These are phyloP conservation scores for Barypeithes pellucidus DNA, from an alignment of 2,888 invertebrate genomes.

Conservation along the genomic window DNA sequence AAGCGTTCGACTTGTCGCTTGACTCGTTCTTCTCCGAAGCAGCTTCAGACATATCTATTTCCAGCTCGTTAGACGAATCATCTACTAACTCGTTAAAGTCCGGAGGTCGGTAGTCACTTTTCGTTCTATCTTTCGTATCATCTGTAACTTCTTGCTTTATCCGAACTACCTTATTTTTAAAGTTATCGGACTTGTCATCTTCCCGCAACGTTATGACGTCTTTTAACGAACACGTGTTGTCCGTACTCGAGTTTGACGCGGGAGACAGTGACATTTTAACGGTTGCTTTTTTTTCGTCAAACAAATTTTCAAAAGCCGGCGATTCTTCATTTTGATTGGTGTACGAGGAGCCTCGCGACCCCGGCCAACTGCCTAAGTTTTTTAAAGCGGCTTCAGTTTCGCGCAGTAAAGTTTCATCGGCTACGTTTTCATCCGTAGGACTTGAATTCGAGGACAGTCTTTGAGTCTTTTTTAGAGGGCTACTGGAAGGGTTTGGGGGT, in stretches of 20 bases:
- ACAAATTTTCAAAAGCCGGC: conserved; percentile 87
- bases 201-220: conserved; percentile 75
- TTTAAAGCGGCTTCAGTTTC: conserved; percentile 92
- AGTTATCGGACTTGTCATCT: conserved; percentile 58
- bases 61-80: conserved; percentile 84
- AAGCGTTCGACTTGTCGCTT: conserved; percentile 71
- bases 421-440: conserved; percentile 68
- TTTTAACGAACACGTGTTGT: conserved; percentile 78
- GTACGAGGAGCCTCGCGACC: conserved; percentile 78
- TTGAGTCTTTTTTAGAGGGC: conserved; percentile 69
- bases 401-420: conserved; percentile 87
- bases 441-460: conserved; percentile 68
- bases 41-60: conserved; percentile 85
- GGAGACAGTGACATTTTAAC: conserved; percentile 79
- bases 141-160: conserved; percentile 63
- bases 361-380: conserved; percentile 89
- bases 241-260: conserved; percentile 74
- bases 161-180: conserved; percentile 59
- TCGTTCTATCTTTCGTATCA: conserved; percentile 55
- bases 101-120: conserved; percentile 78
- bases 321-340: conserved; percentile 83
- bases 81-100: conserved; percentile 86
- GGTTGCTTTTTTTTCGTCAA: conserved; percentile 85
- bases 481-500: conserved; percentile 59
- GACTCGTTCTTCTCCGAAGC: conserved; percentile 79